Evolutionary conservation across 2,888 invertebrate species (phyloP), one percentile per base, ranked within the genome.

Genomic region (Calameuta idolon): DNA sequence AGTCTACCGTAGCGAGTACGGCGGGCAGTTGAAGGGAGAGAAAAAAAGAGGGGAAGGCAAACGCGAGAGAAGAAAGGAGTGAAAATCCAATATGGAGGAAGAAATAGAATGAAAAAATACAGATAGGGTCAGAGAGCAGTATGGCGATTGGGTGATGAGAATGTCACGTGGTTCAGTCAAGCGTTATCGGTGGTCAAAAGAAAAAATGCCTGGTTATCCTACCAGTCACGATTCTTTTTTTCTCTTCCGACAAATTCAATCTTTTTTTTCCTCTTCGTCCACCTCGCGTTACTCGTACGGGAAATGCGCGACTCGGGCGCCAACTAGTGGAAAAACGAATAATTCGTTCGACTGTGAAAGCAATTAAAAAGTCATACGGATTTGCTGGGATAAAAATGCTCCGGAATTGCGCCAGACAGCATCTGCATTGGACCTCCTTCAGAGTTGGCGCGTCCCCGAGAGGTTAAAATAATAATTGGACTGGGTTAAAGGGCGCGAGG

Each of bases 301-400:
- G 23, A 55, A 23, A 55, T 55, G 55, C 9, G 15, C 55, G 55
- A 23, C 23, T 23, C 55, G 55, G 23, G 55, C 55, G 55, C 9
- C 15, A 40, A 75, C 74, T 75, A 71, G 33, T 40, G 75, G 69
- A 75, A 71, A 75, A 77, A 75, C 75, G 75, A 30, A 71, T 71
- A 12, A 30, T 11, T 34, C 69, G 35, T 55, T 69, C 73, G 77
- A 75, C 77, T 23, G 37, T 9, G 37, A 55, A 55, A 55, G 55
- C 55, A 55, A 55, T 55, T 55, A 55, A 55, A 55, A 55, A 55
- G 55, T 55, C 55, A 55, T 55, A 55, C 15, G 55, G 55, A 33
- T 71, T 71, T 31, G 30, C 23, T 4, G 71, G 31, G 30, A 11
- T 71, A 30, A 71, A 71, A 71, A 33, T 3, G 71, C 71, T 71